phyloP scores from a whole-genome alignment of 2,113 vertebrate species.

The Crypturellus undulatus region DNA sequence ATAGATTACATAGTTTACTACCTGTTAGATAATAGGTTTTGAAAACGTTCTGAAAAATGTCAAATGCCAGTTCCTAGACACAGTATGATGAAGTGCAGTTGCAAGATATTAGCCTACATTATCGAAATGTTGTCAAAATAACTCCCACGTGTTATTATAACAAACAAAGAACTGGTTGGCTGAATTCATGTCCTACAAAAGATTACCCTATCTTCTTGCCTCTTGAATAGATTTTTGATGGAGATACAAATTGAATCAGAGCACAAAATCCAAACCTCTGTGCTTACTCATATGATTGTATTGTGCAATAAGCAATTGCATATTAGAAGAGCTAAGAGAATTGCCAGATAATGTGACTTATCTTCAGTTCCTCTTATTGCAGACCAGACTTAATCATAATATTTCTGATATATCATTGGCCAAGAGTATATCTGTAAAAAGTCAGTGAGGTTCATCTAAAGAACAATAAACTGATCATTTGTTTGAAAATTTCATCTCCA shows the following conservation, averaged over 20 bases:
- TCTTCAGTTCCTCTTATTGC: neutral
- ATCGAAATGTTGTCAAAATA: constrained; percentile 59
- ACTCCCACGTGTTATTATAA: constrained; percentile 19
- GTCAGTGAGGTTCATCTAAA: neutral
- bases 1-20: neutral
- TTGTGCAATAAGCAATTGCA: neutral
- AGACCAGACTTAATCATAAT: neutral
- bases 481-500: neutral
- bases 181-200: constrained; percentile 12
- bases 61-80: neutral
- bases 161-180: constrained; percentile 19
- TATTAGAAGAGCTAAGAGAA: neutral
- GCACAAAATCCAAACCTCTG: neutral
- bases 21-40: neutral
- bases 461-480: neutral
- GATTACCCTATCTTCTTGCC: constrained; percentile 10
- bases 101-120: neutral
- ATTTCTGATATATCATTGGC: neutral
- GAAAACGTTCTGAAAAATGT: neutral
- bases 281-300: accelerated
- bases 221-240: neutral
- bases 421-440: neutral
- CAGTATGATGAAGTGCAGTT: neutral
- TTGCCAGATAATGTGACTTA: neutral
- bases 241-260: neutral